A percentile compares a stretch with the other conserved stretches of the same genome.
phyloP scores from a whole-genome alignment of 2,888 invertebrate genomes.

The Psylliodes chrysocephalus region DNA sequence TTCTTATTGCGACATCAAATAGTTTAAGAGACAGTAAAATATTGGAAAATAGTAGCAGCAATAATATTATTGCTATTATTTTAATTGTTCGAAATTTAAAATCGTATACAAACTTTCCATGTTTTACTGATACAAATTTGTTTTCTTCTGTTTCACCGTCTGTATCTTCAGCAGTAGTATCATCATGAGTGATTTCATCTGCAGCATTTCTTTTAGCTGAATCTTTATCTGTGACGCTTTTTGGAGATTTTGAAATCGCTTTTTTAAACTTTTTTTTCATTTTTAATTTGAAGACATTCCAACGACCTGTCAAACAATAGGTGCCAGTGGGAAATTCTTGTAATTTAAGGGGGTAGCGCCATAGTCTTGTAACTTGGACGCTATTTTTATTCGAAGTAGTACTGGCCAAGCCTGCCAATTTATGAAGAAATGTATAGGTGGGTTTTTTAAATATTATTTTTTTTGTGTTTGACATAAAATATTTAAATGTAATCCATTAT shows the following conservation, averaged over 20 bases:
- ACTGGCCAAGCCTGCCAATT: no score
- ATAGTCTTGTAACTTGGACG: no score
- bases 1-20: slow-evolving; percentile 52
- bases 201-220: neutral
- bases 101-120: slow-evolving; percentile 53
- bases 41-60: slow-evolving; percentile 43
- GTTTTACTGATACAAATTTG: slow-evolving; percentile 43
- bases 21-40: slow-evolving; percentile 52
- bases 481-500: no score
- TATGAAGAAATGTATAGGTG: no score
- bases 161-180: neutral
- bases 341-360: no score
- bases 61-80: slow-evolving; percentile 45
- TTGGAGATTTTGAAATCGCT: neutral
- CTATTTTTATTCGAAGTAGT: no score
- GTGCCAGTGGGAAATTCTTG: no score
- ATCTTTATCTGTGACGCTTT: no score
- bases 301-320: no score
- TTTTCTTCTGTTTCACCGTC: slow-evolving; percentile 22
- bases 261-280: neutral
- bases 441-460: no score
- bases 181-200: neutral
- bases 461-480: no score
- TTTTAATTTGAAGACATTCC: no score
- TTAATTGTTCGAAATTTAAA: slow-evolving; percentile 52